Evolutionary conservation across 2,888 invertebrate genomes (phyloP).

Genomic region (Rhingia rostrata): DNA sequence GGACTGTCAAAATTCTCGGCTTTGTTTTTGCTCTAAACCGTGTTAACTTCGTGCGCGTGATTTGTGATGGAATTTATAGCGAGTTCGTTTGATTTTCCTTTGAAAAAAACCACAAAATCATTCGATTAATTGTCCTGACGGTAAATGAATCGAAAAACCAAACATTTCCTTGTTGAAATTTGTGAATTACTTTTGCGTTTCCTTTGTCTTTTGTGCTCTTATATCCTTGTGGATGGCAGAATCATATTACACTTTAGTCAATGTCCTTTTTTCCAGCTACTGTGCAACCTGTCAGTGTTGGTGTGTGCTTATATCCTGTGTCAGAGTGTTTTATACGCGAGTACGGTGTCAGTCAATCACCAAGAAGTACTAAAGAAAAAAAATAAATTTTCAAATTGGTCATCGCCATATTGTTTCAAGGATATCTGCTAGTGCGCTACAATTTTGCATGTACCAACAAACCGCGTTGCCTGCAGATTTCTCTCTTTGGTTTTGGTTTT

Average conservation of each 20-base stretch:
- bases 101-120: conserved; percentile 50
- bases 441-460: conserved; percentile 10
- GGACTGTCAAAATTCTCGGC: conserved; percentile 74
- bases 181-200: conserved; percentile 35
- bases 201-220: conserved; percentile 27
- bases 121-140: conserved; percentile 11
- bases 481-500: conserved; percentile 1
- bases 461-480: conserved; percentile 13
- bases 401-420: conserved; percentile 64
- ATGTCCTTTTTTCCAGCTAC: not conserved
- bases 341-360: conserved; percentile 23
- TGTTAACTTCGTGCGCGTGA: conserved; percentile 74
- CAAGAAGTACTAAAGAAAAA: not conserved
- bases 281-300: conserved; percentile 36
- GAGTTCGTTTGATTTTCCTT: conserved; percentile 39
- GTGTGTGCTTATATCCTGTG: conserved; percentile 33
- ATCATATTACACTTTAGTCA: conserved; percentile 32
- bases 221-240: conserved; percentile 45
- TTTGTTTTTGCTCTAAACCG: conserved; percentile 71
- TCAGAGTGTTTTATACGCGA: conserved; percentile 2
- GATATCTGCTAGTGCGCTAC: conserved; percentile 30
- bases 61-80: conserved; percentile 58
- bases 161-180: conserved; percentile 35
- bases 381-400: conserved; percentile 20
- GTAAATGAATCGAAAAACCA: conserved; percentile 51